A percentile compares a stretch with the other conserved stretches of the same genome.
Conservation (phyloP, 2,113 vertebrate species). For the Camelus bactrianus region DNA sequence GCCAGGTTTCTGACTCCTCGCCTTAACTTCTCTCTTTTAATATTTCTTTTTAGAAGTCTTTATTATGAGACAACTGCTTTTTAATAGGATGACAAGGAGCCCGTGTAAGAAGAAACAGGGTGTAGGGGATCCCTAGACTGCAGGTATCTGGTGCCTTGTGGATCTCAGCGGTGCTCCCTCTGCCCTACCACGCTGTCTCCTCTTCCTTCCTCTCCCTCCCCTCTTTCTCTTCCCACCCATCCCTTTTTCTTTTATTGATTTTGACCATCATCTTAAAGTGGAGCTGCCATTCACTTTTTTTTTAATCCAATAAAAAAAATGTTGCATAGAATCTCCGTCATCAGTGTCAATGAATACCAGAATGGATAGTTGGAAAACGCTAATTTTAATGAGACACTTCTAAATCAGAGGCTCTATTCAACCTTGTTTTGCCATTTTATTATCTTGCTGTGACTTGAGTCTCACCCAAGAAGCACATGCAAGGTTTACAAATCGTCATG, state of each 20-base stretch:
- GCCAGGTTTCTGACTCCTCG: constrained; percentile 72
- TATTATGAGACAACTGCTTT: constrained; percentile 72
- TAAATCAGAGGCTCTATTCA: neutral
- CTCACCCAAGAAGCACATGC: neutral
- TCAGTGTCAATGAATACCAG: neutral
- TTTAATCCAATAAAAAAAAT: neutral
- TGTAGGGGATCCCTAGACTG: constrained; percentile 70
- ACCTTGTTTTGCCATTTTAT: constrained; percentile 1
- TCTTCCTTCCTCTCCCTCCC: too few species aligned
- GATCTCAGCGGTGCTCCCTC: constrained; percentile 66
- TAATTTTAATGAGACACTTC: neutral
- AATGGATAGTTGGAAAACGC: neutral
- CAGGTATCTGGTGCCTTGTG: constrained; percentile 73
- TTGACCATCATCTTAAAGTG: neutral
- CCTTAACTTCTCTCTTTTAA: constrained; percentile 70
- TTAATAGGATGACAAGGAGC: constrained; percentile 77
- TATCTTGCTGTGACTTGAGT: neutral
- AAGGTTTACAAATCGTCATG: neutral
- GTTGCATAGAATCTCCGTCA: neutral
- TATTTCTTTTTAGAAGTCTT: constrained; percentile 74
- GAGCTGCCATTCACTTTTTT: neutral
- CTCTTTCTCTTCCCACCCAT: neutral
- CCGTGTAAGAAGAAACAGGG: constrained; percentile 71
- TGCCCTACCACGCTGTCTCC: neutral
- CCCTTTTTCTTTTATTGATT: neutral